Evolutionary conservation across 2,888 invertebrate species (phyloP).

Genomic region (Nomada lathburiana): DNA sequence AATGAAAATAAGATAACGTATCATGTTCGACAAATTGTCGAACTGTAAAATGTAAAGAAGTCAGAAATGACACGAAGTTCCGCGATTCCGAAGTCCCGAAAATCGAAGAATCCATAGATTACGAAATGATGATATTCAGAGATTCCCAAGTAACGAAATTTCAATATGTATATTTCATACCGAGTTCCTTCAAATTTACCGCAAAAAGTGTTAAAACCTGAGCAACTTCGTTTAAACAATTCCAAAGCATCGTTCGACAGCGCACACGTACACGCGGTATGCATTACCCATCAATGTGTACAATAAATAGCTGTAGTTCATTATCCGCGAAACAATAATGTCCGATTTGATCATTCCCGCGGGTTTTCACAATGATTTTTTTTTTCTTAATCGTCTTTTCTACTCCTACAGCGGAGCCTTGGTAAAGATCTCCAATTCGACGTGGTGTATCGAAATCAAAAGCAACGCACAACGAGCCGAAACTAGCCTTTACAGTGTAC

Average conservation of each 20-base stretch:
- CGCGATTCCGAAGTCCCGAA: too few relatives aligned
- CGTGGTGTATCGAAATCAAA: constrained; percentile 53
- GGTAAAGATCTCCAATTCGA: constrained; percentile 42
- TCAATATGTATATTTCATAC: too few relatives aligned
- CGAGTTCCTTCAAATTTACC: too few relatives aligned
- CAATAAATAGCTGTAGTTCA: neutral
- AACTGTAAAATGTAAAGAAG: too few relatives aligned
- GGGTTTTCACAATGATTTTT: constrained; percentile 13
- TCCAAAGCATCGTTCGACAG: neutral
- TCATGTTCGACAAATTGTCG: too few relatives aligned
- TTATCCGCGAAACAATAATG: constrained; percentile 4
- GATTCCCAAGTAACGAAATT: too few relatives aligned
- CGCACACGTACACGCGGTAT: neutral
- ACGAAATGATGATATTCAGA: too few relatives aligned
- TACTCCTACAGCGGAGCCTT: constrained; percentile 21
- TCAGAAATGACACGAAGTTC: too few relatives aligned
- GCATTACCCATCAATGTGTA: neutral
- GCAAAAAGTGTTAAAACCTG: too few relatives aligned
- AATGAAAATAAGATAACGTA: too few relatives aligned
- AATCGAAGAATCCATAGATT: too few relatives aligned
- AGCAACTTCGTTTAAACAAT: neutral
- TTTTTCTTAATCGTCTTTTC: constrained; percentile 35
- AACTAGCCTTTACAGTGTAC: constrained; percentile 32
- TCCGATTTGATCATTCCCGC: constrained; percentile 12
- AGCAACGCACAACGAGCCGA: constrained; percentile 31